A percentile compares a stretch with the other conserved stretches of the same genome.
These are phyloP conservation scores for Brachyhypopomus occidentalis DNA, from an alignment of 2,113 vertebrate genomes.

Conservation along the genomic window DNA sequence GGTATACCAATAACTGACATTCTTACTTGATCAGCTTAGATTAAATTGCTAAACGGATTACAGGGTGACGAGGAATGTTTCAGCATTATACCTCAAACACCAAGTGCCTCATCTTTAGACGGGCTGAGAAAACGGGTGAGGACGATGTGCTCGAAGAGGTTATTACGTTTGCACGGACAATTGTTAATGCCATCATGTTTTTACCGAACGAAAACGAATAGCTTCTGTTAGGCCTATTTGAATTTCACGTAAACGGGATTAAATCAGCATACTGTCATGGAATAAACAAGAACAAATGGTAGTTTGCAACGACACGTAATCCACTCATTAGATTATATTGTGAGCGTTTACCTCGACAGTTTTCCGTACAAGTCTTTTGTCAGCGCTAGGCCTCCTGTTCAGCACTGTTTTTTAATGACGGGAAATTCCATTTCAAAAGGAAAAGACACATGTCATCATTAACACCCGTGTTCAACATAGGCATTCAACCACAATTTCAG, in stretches of 20 bases:
- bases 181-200: background rate
- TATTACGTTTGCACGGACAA: background rate
- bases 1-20: slow-evolving; percentile 61
- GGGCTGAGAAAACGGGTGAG: background rate
- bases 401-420: slow-evolving; percentile 51
- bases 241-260: background rate
- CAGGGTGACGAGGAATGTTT: slow-evolving; percentile 67
- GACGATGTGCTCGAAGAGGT: background rate
- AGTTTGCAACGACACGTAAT: background rate
- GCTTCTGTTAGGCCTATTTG: background rate
- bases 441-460: slow-evolving; percentile 56
- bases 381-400: background rate
- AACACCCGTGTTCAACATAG: background rate
- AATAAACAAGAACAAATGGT: background rate
- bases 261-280: background rate
- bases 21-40: slow-evolving; percentile 69
- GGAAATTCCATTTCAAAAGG: slow-evolving; percentile 57
- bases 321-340: too few relatives aligned
- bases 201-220: background rate
- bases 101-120: slow-evolving; percentile 27
- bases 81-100: slow-evolving; percentile 64
- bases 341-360: background rate
- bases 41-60: slow-evolving; percentile 74
- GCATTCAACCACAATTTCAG: too few relatives aligned
- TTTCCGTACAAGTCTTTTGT: background rate